Percentiles rank a stretch among this genome's conserved stretches.
Conservation (phyloP, 2,888 invertebrate species). For the Caenorhabditis uteleia region DNA sequence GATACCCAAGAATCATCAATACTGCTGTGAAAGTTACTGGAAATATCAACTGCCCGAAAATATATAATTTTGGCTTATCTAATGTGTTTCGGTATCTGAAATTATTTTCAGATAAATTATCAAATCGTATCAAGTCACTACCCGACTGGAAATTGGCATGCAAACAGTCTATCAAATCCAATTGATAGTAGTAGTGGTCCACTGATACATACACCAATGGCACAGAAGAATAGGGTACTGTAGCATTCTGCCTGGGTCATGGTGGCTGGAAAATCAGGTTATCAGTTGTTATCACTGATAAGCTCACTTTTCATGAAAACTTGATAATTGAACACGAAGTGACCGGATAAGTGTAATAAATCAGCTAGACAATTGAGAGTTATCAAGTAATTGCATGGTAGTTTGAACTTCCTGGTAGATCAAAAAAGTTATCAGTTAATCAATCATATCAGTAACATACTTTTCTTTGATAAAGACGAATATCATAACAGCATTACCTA, state of each 20-base stretch:
- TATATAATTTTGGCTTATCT: not conserved
- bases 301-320: constrained; percentile 13
- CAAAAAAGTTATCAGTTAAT: too few relatives aligned
- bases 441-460: not conserved
- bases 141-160: constrained; percentile 13
- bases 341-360: constrained; percentile 19
- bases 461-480: constrained; percentile 20
- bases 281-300: too few relatives aligned
- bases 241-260: constrained; percentile 16
- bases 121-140: not conserved
- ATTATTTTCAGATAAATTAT: not conserved
- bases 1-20: constrained; percentile 1
- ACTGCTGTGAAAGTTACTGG: constrained; percentile 10
- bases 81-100: constrained; percentile 9
- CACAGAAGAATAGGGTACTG: constrained; percentile 6
- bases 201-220: constrained; percentile 16
- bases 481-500: constrained; percentile 34
- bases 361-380: constrained; percentile 27
- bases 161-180: constrained; percentile 22
- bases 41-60: constrained; percentile 10
- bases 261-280: constrained; percentile 4
- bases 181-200: constrained; percentile 23
- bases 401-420: constrained; percentile 12
- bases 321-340: constrained; percentile 29
- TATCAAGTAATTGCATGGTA: constrained; percentile 22